These are phyloP conservation scores for Cantharis rufa DNA, from an alignment of 2,888 invertebrate species.

Conservation along the genomic window DNA sequence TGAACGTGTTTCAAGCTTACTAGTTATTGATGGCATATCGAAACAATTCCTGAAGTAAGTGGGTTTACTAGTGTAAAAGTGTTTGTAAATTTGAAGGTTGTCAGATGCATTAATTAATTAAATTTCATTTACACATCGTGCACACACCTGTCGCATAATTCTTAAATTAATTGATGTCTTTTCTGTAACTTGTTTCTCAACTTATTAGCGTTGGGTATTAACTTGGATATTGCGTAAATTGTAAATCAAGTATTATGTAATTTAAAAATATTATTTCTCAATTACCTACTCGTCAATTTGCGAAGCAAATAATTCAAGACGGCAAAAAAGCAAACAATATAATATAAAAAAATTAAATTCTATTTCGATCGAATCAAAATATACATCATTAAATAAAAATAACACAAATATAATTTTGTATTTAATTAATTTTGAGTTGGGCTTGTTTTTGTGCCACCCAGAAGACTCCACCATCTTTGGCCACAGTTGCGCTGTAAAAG, in stretches of 20 bases:
- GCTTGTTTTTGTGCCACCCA: constrained; percentile 72
- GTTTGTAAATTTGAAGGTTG: neutral
- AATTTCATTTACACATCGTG: neutral
- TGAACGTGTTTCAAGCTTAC: no score
- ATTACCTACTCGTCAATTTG: neutral
- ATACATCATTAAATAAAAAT: neutral
- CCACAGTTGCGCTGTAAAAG: constrained; percentile 68
- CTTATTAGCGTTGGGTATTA: neutral
- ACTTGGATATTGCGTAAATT: neutral
- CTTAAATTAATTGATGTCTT: neutral
- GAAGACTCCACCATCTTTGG: constrained; percentile 69
- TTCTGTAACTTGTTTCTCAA: neutral
- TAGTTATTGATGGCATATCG: no score
- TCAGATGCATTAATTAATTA: neutral
- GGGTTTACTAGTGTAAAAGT: neutral
- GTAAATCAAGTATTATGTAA: neutral
- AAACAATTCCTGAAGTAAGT: no score
- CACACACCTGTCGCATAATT: neutral
- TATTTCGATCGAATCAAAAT: neutral
- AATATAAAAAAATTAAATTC: neutral
- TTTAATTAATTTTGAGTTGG: constrained; percentile 60
- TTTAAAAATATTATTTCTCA: neutral
- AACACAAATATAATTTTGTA: neutral
- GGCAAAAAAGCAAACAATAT: neutral
- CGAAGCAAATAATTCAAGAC: neutral